Evolutionary conservation across 2,888 invertebrate species (phyloP).

Genomic region (Theodoxus fluviatilis): DNA sequence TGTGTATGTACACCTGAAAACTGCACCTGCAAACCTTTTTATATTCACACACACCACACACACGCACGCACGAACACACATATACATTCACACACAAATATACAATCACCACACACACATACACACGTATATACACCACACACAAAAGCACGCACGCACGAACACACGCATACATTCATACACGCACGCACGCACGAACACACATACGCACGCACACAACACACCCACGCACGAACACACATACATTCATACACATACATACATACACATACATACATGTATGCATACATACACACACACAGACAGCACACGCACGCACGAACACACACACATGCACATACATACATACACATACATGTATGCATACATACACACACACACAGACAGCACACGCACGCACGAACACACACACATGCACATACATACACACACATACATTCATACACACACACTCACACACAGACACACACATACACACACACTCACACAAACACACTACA

Average conservation of each 20-base stretch:
- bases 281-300: slow-evolving; percentile 5
- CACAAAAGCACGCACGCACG: too few relatives aligned
- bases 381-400: background rate
- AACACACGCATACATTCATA: background rate
- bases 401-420: background rate
- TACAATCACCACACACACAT: too few relatives aligned
- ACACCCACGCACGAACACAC: too few relatives aligned
- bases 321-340: background rate
- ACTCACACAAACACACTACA: background rate
- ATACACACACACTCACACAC: background rate
- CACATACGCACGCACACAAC: background rate
- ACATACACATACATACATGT: background rate
- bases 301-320: background rate
- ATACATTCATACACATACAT: slow-evolving; percentile 5
- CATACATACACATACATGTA: background rate
- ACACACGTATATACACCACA: too few relatives aligned
- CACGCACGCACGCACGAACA: background rate
- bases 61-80: too few relatives aligned
- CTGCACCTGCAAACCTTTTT: too few relatives aligned
- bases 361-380: slow-evolving; percentile 6
- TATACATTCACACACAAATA: too few relatives aligned
- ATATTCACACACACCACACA: too few relatives aligned
- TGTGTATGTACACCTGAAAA: too few relatives aligned
- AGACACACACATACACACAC: background rate
- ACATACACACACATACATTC: slow-evolving; percentile 23